Evolutionary conservation across 2,113 vertebrate species (phyloP).

Genomic region (Ophthalmolycus amberensis): DNA sequence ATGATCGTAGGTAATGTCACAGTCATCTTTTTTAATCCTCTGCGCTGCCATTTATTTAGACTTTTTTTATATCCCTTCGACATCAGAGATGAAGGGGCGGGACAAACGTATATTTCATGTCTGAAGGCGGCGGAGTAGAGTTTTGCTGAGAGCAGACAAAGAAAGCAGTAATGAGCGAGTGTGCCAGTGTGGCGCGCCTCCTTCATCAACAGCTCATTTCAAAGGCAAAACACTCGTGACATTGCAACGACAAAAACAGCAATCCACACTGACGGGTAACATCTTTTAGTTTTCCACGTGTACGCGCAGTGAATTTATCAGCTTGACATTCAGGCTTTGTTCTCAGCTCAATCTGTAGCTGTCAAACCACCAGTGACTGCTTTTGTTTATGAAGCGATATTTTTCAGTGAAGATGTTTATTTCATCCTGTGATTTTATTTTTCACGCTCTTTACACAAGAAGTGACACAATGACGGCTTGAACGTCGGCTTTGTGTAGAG

Average conservation of each 20-base stretch:
- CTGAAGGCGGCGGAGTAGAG: background rate
- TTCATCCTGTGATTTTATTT: background rate
- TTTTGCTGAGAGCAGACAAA: constrained; percentile 28
- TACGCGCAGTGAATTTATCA: constrained; percentile 3
- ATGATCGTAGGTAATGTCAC: constrained; percentile 38
- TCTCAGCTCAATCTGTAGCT: constrained; percentile 4
- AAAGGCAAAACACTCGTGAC: constrained; percentile 11
- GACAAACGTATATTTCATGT: constrained; percentile 50
- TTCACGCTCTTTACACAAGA: background rate
- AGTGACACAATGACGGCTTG: constrained; percentile 4
- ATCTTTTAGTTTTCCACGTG: background rate
- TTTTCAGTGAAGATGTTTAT: constrained; percentile 15
- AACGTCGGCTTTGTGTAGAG: background rate
- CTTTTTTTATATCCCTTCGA: constrained; percentile 33
- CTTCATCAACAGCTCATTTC: constrained; percentile 22
- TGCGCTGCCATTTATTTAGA: constrained; percentile 43
- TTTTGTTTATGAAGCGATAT: background rate
- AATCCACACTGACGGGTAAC: constrained; percentile 4
- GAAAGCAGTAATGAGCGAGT: constrained; percentile 7
- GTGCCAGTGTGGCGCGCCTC: too few species aligned
- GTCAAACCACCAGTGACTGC: background rate
- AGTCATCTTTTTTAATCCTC: constrained; percentile 47
- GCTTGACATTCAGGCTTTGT: background rate
- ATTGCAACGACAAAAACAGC: constrained; percentile 2
- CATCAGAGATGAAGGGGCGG: constrained; percentile 23